Percentiles rank a stretch among this genome's conserved stretches.
Evolutionary conservation across 2,113 vertebrate species (phyloP).

Genomic region (Mionectes macconnelli): DNA sequence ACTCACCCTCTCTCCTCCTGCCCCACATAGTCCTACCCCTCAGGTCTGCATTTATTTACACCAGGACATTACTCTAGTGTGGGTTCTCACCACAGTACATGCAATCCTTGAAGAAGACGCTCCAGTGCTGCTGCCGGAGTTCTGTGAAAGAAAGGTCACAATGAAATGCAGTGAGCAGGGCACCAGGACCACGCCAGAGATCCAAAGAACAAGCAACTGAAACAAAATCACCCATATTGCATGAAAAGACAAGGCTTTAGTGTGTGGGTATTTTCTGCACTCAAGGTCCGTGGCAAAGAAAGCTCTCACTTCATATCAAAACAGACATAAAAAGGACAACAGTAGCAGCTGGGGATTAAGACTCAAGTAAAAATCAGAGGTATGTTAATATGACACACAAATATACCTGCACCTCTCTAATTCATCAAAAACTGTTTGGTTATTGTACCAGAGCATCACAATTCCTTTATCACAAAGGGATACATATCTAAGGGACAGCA

Average conservation of each 20-base stretch:
- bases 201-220: background rate
- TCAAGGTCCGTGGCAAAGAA: background rate
- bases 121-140: background rate
- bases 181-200: background rate
- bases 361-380: background rate
- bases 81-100: accelerated
- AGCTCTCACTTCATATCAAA: background rate
- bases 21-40: background rate
- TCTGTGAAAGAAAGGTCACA: background rate
- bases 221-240: accelerated
- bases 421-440: background rate
- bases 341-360: background rate
- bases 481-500: accelerated
- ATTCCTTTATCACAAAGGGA: background rate
- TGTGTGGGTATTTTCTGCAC: accelerated
- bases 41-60: background rate
- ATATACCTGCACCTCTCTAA: background rate
- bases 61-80: accelerated
- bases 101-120: background rate
- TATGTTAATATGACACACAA: background rate
- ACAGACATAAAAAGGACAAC: background rate
- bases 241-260: background rate
- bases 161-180: background rate
- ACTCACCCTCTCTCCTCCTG: background rate
- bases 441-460: background rate